Evolutionary conservation across 2,113 vertebrate species (phyloP), one percentile per base, ranked within the genome.

Genomic region (Macquaria australasica): DNA sequence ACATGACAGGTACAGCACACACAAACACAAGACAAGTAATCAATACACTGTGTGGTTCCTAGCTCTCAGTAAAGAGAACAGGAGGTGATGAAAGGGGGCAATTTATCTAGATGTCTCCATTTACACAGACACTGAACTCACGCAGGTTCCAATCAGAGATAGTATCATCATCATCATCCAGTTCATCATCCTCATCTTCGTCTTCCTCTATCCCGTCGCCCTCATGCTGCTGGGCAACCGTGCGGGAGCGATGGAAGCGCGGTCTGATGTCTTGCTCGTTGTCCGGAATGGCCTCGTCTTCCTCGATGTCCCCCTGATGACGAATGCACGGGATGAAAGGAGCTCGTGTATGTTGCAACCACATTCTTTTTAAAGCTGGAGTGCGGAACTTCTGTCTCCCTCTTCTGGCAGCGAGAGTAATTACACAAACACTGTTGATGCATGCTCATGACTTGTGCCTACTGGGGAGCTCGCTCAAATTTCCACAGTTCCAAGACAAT

Each of bases 81-180:
- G 6, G 8, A 31, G 25, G 28, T 1, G 10, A 11, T 3, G 10
- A 23, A 63, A 18, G 8, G n/a, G 48, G 37, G 55, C 2, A 43
- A 41, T 21, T 23, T 12, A 15, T 45, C 66, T 15, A 63, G 9
- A 58, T 20, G 8, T 55, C 80, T 79, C 18, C 58, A n/a, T 73
- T 58, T 16, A 59, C 10, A 31, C 68, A 37, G 72, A 37, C 37
- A 34, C 12, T 72, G 43, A 79, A 95, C 98, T 93, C 95, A 99
- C 98, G 97, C 91, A 99, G 94, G 95, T 99, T 99, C 98, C 98
- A 99, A 91, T 99, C 98, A 81, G 98, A 99, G 94, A 99, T 97
- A 12, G 97, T 97, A 70, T 99, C 98, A 25, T 99, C 98, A 37
- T 98, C 97, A 60, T 98, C 97, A 39, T 99, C 98, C 62, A 98